phyloP scores from a whole-genome alignment of 2,113 vertebrate genomes.

The Prochilodus magdalenae region DNA sequence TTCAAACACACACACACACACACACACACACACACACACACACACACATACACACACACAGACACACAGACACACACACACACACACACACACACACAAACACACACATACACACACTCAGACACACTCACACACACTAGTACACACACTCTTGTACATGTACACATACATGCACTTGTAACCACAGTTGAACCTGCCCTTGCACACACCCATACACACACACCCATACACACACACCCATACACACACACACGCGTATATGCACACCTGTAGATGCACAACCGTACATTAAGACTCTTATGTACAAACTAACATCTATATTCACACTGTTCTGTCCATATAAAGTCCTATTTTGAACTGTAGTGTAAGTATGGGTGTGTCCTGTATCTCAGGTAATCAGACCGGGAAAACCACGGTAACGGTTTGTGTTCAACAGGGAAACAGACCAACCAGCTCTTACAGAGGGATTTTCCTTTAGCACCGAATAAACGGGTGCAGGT shows the following conservation, averaged over 20 bases:
- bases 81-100: slow-evolving; percentile 70
- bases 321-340: no score
- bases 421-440: slow-evolving; percentile 6
- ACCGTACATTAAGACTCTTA: no score
- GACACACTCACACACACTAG: slow-evolving; percentile 70
- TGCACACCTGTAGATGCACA: no score
- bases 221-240: slow-evolving; percentile 66
- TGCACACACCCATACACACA: no score
- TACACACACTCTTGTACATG: neutral
- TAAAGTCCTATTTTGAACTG: no score
- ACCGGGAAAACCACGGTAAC: neutral
- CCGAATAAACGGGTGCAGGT: slow-evolving; percentile 70
- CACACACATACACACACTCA: slow-evolving; percentile 10
- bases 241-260: slow-evolving; percentile 39
- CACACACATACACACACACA: neutral
- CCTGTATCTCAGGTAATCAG: slow-evolving; percentile 45
- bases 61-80: neutral
- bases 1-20: no score
- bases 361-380: no score
- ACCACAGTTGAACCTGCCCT: no score
- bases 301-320: no score
- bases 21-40: slow-evolving; percentile 69
- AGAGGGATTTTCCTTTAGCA: slow-evolving; percentile 58
- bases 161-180: no score
- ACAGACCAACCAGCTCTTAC: slow-evolving; percentile 34